Evolutionary conservation across 2,888 invertebrate genomes (phyloP).

Genomic region (Volucella inanis): DNA sequence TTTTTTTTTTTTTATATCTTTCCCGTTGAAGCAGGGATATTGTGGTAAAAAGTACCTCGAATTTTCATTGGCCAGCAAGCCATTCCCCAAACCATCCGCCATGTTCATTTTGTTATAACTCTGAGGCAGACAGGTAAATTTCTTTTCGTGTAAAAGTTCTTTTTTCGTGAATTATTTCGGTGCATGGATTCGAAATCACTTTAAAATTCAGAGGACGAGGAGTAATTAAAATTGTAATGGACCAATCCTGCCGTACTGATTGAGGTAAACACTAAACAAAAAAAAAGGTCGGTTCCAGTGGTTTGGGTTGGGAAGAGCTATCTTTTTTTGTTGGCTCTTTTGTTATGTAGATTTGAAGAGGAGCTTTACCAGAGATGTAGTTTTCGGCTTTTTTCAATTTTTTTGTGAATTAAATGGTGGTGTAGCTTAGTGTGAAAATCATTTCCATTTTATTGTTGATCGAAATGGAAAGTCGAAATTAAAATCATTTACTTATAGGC

Average conservation of each 20-base stretch:
- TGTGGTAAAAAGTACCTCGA: slow-evolving; percentile 8
- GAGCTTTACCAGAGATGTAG: no score
- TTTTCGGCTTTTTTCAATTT: no score
- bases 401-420: no score
- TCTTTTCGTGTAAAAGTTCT: slow-evolving; percentile 50
- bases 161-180: slow-evolving; percentile 14
- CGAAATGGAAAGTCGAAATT: background rate
- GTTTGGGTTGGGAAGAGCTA: slow-evolving; percentile 19
- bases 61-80: slow-evolving; percentile 26
- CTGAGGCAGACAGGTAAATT: slow-evolving; percentile 49
- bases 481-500: background rate
- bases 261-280: slow-evolving; percentile 55
- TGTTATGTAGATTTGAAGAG: no score
- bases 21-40: slow-evolving; percentile 20
- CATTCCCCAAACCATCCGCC: slow-evolving; percentile 64
- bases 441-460: background rate
- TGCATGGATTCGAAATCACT: slow-evolving; percentile 2
- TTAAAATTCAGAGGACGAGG: slow-evolving; percentile 17
- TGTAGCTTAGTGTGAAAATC: background rate
- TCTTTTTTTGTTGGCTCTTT: slow-evolving; percentile 31
- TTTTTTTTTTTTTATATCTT: background rate
- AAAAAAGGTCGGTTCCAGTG: background rate
- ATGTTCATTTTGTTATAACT: slow-evolving; percentile 64
- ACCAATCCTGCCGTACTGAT: slow-evolving; percentile 12
- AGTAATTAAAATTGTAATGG: slow-evolving; percentile 24